Evolutionary conservation across 2,888 invertebrate species (phyloP), one percentile per base, ranked within the genome.

Genomic region (Melangyna quadrimaculata): DNA sequence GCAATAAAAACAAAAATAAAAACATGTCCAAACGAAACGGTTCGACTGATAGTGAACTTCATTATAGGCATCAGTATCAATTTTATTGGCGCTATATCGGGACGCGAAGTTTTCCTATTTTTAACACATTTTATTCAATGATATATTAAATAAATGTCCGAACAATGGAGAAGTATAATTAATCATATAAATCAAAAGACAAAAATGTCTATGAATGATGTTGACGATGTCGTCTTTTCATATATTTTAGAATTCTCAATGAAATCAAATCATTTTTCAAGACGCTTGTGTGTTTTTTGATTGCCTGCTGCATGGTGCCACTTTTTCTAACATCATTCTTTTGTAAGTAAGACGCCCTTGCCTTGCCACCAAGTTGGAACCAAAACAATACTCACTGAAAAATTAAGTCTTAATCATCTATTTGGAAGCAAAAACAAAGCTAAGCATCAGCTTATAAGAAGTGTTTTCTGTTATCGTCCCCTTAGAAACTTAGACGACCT

Each of bases 201-300:
- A 19, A 29, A 14, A 12, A 65, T 17, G 29, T 29, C 37, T 70
- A 17, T 70, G 40, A 63, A 63, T 63, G 40, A 43, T 43, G 45
- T 45, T 3, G 27, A 63, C 43, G 40, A 43, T 43, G 45, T 45
- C 8, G 27, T 45, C 7, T 43, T 43, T 24, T 40, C 29, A 17
- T 48, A 17, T 48, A 48, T 89, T 79, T 17, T 78, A 91, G 92
- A 88, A 88, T 91, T 59, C 88, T 91, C 87, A 89, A 89, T 87
- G 90, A 90, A 88, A 86, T 89, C 19, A 88, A 89, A 71, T 90
- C 90, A 8, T 89, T 92, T 70, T 77, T 90, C 29, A 92, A 92
- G 89, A 89, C 91, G 14, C 78, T 90, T 48, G 43, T 89, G 37
- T 92, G 90, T 74, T 91, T 92, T 82, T 61, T 90, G 57, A 88